Percentiles rank a stretch among this genome's conserved stretches.
Conservation (phyloP, 2,888 invertebrate species). For the Halictus ligatus region DNA sequence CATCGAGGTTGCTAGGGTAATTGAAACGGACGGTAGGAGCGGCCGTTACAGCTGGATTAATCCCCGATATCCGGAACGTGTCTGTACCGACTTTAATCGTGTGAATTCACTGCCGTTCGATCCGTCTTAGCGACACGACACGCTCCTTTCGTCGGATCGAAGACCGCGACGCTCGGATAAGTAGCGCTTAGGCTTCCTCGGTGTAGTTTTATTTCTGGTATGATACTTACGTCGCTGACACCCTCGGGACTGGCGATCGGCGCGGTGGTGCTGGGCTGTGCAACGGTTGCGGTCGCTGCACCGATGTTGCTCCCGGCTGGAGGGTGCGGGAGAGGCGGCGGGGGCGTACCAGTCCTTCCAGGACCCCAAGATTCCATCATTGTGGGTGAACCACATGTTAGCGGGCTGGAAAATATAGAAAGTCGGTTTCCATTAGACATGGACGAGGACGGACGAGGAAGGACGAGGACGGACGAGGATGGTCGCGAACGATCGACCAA, state of each 20-base stretch:
- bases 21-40: conserved; percentile 60
- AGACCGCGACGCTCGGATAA: neutral
- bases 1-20: conserved; percentile 55
- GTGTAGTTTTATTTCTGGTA: neutral
- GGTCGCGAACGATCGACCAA: neutral
- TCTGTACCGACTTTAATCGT: conserved; percentile 39
- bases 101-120: conserved; percentile 46
- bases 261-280: conserved; percentile 79
- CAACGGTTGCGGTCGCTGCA: conserved; percentile 70
- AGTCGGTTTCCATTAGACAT: conserved; percentile 44
- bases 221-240: conserved; percentile 82
- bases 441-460: neutral
- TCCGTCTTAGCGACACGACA: neutral
- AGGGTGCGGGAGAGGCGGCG: conserved; percentile 75
- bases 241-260: conserved; percentile 85
- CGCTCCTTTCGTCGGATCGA: neutral
- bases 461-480: neutral
- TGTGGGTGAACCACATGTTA: conserved; percentile 86
- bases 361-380: conserved; percentile 85
- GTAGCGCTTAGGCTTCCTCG: neutral
- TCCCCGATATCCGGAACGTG: conserved; percentile 17
- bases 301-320: conserved; percentile 75
- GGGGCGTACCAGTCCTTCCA: conserved; percentile 78
- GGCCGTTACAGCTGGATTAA: conserved; percentile 46
- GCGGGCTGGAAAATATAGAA: conserved; percentile 81